Percentiles rank a stretch among this genome's conserved stretches.
These are phyloP conservation scores for Drosophila lacicola DNA, from an alignment of 2,888 invertebrate genomes.

Conservation along the genomic window DNA sequence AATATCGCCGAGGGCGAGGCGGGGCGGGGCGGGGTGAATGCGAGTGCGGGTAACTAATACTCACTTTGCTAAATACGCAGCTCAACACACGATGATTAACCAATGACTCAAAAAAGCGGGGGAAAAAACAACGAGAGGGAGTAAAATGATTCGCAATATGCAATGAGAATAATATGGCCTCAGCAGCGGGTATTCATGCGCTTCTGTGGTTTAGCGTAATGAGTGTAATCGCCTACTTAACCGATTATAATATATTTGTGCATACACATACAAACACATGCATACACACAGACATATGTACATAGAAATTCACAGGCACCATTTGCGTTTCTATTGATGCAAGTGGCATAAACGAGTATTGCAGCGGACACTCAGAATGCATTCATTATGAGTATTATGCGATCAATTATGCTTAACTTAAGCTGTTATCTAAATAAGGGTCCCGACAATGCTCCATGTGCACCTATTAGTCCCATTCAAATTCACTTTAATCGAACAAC, in stretches of 20 bases:
- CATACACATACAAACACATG: background rate
- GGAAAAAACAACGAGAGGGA: background rate
- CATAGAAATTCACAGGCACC: background rate
- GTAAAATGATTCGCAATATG: no score
- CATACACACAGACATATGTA: background rate
- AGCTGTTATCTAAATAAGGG: background rate
- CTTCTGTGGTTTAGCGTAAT: slow-evolving; percentile 1
- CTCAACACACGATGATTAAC: slow-evolving; percentile 15
- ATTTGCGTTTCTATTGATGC: no score
- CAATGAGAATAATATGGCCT: background rate
- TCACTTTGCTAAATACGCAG: slow-evolving; percentile 1
- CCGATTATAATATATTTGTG: background rate
- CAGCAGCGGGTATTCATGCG: background rate
- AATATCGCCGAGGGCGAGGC: background rate
- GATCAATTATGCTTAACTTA: slow-evolving; percentile 12
- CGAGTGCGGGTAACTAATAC: slow-evolving; percentile 5
- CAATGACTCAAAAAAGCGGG: slow-evolving; percentile 13
- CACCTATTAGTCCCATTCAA: slow-evolving; percentile 1
- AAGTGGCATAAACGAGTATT: background rate
- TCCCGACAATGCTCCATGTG: background rate
- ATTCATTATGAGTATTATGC: slow-evolving; percentile 3
- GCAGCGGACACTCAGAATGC: slow-evolving; percentile 6
- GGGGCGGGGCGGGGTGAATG: background rate
- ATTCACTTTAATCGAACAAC: background rate
- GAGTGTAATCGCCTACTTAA: slow-evolving; percentile 6